A percentile compares a stretch with the other conserved stretches of the same genome.
Conservation (phyloP, 2,888 invertebrate genomes). For the Limnephilus auricula region DNA sequence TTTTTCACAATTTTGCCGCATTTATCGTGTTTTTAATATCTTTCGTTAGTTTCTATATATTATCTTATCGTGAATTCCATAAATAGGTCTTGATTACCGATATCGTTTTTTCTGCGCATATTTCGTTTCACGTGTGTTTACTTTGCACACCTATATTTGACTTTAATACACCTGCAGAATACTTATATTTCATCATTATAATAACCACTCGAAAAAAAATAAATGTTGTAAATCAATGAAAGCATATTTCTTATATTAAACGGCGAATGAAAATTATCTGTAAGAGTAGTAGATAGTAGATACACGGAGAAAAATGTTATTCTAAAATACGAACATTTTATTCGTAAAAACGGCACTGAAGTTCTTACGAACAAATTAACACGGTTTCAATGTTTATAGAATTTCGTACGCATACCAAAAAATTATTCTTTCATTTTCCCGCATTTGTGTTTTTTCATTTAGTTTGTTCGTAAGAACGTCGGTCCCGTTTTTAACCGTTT, state of each 20-base stretch:
- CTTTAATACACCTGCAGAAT: neutral
- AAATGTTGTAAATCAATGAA: neutral
- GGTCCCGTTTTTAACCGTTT: too few relatives aligned
- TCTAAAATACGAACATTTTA: too few relatives aligned
- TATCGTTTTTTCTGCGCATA: neutral
- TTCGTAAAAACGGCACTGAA: too few relatives aligned
- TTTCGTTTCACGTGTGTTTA: neutral
- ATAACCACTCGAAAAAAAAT: neutral
- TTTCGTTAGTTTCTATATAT: slow-evolving; percentile 14
- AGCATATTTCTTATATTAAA: neutral
- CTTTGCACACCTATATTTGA: neutral
- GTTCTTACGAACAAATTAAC: too few relatives aligned
- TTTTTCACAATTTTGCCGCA: neutral
- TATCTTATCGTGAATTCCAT: slow-evolving; percentile 26
- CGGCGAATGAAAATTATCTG: neutral
- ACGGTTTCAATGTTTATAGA: too few relatives aligned
- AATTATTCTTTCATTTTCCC: too few relatives aligned
- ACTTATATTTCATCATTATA: too few relatives aligned
- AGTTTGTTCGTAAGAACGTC: too few relatives aligned
- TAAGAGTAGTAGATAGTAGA: neutral
- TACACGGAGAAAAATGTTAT: too few relatives aligned
- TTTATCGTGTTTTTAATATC: slow-evolving; percentile 1
- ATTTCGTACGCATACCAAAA: too few relatives aligned
- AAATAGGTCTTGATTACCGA: slow-evolving; percentile 17
- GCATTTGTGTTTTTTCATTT: too few relatives aligned